phyloP scores from a whole-genome alignment of 2,888 invertebrate genomes.

The Leptura quadrifasciata region DNA sequence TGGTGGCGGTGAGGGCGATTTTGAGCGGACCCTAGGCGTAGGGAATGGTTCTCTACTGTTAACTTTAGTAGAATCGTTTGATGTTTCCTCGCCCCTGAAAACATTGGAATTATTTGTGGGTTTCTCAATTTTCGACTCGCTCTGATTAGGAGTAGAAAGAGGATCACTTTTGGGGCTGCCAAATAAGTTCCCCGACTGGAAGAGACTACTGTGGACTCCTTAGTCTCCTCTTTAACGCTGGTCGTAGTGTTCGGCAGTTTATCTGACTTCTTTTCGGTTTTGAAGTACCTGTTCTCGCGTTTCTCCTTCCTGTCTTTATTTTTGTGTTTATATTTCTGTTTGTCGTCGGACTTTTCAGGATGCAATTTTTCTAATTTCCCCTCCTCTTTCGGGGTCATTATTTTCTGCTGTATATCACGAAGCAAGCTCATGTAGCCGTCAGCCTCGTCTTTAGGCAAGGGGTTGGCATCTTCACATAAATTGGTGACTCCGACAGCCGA shows the following conservation, averaged over 20 bases:
- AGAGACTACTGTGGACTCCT: constrained; percentile 37
- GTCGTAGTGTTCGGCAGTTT: constrained; percentile 43
- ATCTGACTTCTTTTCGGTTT: constrained; percentile 59
- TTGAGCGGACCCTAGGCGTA: constrained; percentile 46
- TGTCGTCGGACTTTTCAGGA: constrained; percentile 68
- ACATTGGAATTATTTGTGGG: constrained; percentile 10
- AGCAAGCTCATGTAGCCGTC: too few species aligned
- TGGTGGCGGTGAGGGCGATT: constrained; percentile 46
- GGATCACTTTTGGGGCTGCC: constrained; percentile 60
- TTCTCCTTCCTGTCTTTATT: constrained; percentile 76
- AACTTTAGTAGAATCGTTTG: constrained; percentile 65
- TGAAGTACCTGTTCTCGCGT: constrained; percentile 76
- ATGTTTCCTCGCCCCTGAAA: constrained; percentile 66
- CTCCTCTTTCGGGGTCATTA: constrained; percentile 66
- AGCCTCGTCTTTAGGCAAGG: too few species aligned
- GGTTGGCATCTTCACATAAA: too few species aligned
- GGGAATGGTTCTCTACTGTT: constrained; percentile 66
- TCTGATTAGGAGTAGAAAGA: constrained; percentile 53
- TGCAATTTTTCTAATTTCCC: constrained; percentile 68
- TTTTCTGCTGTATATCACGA: too few species aligned
- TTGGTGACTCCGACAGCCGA: too few species aligned
- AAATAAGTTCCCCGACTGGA: constrained; percentile 58
- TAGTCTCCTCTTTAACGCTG: constrained; percentile 44
- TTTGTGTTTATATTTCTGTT: constrained; percentile 76
- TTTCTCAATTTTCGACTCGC: constrained; percentile 54